Base-by-base conservation (phyloP, 1,140 invertebrate species). In the Phymorhynchus buccinoides region DNA sequence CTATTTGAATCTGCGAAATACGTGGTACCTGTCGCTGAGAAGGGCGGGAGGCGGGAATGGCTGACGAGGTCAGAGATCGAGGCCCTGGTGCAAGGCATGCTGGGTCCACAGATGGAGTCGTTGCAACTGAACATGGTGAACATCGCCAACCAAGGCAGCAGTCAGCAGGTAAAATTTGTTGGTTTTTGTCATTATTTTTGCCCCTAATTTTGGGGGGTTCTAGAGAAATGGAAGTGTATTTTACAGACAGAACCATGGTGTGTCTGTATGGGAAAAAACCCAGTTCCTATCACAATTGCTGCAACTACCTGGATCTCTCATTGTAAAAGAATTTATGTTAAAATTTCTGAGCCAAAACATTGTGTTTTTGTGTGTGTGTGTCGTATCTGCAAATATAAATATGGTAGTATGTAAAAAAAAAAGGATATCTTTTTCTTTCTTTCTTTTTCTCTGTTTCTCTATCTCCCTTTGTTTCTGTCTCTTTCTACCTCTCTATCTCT, bases 91-190 rank as follows among this genome's bases (percentile, higher is more conserved):
- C 81, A 32, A 44, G 30, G 81, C 41, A 83, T 68, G 35, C 81
- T 83, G 9, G n/a, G 18, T 14, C 81, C 81, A 35, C 62, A 83
- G 41, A 42, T 83, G 66, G 66, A 83, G 41, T 83, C 66, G 9
- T 27, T 83, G 41, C 62, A 62, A 7, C 27, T 83, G 39, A 83
- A 12, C 30, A 6, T 83, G 7, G 39, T 73, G 16, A 83, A 44
- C 62, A 44, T 83, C 27, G 81, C 62, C 32, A 83, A 83, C 37
- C 71, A 80, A 27, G 87, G 80, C n/a, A 86, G 83, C 41, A 77
- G 73, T 35, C 85, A 88, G 41, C 84, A 84, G 78, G 52, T 80
- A 62, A 4, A 9, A 18, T 48, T 48, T 6, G 7, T 48, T 48
- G 44, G 18, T 9, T 37, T 73, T 6, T 73, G n/a, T 73, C 6